These are phyloP conservation scores for Sinocyclocheilus anshuiensis DNA, from an alignment of 2,113 vertebrate genomes.

Conservation along the genomic window DNA sequence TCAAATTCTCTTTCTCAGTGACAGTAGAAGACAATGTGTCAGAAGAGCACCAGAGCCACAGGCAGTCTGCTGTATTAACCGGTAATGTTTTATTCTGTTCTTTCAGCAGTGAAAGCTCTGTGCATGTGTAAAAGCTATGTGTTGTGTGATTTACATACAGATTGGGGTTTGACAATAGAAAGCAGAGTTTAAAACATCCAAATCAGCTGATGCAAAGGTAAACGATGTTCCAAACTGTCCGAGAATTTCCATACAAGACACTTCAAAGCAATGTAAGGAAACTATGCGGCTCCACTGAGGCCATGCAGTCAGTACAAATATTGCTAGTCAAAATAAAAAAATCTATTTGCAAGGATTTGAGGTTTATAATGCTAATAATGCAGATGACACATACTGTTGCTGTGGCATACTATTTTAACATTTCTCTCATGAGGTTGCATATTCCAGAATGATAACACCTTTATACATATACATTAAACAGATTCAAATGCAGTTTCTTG, in stretches of 20 bases:
- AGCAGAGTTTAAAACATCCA: background rate
- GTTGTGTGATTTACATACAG: background rate
- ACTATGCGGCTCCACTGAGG: background rate
- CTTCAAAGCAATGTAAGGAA: background rate
- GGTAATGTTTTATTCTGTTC: background rate
- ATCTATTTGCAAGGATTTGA: background rate
- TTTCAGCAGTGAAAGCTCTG: background rate
- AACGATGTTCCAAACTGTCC: background rate
- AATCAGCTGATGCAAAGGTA: background rate
- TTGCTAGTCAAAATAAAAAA: background rate
- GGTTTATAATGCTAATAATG: background rate
- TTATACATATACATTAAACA: background rate
- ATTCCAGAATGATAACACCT: background rate
- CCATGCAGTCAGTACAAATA: background rate
- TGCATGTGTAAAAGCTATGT: background rate
- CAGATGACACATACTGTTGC: background rate
- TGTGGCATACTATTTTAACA: background rate
- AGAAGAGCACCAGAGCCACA: constrained; percentile 83
- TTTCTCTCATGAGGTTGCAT: too few species aligned
- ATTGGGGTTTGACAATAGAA: background rate
- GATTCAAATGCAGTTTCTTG: too few species aligned
- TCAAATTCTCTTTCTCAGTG: constrained; percentile 71
- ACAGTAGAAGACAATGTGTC: constrained; percentile 90
- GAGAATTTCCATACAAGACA: background rate
- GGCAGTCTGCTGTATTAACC: constrained; percentile 81